These are phyloP conservation scores for Pristionchus entomophagus DNA, from an alignment of 2,888 invertebrate genomes.

Conservation along the genomic window DNA sequence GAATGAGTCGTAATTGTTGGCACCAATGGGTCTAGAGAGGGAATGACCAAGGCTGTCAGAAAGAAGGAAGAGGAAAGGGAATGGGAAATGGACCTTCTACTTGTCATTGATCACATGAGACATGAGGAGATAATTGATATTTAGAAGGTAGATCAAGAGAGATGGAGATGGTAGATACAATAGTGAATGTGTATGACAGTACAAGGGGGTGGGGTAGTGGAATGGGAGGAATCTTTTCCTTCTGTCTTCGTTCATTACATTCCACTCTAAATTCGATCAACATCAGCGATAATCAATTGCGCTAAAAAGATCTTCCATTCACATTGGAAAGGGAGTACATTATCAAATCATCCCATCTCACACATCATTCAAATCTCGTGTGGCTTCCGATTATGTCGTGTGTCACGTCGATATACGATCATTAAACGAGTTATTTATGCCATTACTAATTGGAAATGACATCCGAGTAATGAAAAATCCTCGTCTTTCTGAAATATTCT, in stretches of 20 bases:
- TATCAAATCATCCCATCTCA: slow-evolving; percentile 37
- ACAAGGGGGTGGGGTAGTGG: not conserved
- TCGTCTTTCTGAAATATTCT: not conserved
- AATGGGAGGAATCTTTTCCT: slow-evolving; percentile 29
- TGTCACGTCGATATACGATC: not conserved
- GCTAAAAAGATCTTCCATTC: not conserved
- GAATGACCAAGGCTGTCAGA: slow-evolving; percentile 23
- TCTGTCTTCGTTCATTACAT: slow-evolving; percentile 35
- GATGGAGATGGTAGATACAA: not conserved
- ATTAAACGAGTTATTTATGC: slow-evolving; percentile 34
- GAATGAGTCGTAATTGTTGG: slow-evolving; percentile 32
- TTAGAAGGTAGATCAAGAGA: not conserved
- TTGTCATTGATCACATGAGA: not conserved
- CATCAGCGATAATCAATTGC: slow-evolving; percentile 43
- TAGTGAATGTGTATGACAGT: not conserved
- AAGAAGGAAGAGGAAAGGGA: not conserved
- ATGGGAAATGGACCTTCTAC: not conserved
- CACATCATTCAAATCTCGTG: not conserved
- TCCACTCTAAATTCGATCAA: slow-evolving; percentile 42
- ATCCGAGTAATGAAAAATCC: not conserved
- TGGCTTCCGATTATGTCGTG: slow-evolving; percentile 3
- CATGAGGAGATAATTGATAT: not conserved
- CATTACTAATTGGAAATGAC: not conserved
- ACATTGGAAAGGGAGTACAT: not conserved
- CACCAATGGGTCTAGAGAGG: slow-evolving; percentile 30